Evolutionary conservation across 2,113 vertebrate species (phyloP).

Genomic region (Centrocercus urophasianus): DNA sequence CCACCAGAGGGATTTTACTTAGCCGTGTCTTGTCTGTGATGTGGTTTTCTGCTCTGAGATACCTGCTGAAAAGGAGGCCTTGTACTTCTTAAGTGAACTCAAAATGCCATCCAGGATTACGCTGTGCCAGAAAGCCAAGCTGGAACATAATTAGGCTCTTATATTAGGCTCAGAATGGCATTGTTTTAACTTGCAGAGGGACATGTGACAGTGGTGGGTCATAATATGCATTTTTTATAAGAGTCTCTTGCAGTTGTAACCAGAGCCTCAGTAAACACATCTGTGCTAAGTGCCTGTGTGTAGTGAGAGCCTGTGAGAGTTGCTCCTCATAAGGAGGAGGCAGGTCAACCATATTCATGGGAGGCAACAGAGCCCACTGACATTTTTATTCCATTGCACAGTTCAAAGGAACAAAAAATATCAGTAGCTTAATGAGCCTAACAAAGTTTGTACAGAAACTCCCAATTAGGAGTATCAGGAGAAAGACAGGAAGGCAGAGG

Average conservation of each 20-base stretch:
- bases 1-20: background rate
- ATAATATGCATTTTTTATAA: background rate
- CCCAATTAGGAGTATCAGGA: background rate
- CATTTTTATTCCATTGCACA: background rate
- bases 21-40: background rate
- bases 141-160: background rate
- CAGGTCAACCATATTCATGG: background rate
- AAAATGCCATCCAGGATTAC: background rate
- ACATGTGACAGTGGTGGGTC: background rate
- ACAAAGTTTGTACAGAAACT: background rate
- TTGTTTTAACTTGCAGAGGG: background rate
- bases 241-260: background rate
- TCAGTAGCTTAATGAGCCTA: background rate
- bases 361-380: fast-evolving
- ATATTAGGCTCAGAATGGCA: background rate
- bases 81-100: background rate
- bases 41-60: background rate
- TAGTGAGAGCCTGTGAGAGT: fast-evolving
- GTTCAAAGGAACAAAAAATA: background rate
- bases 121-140: background rate
- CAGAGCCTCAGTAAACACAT: background rate
- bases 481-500: background rate
- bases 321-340: background rate
- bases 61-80: background rate
- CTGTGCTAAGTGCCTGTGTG: fast-evolving